Conservation (phyloP, 2,113 vertebrate genomes). For the Epinephelus fuscoguttatus region DNA sequence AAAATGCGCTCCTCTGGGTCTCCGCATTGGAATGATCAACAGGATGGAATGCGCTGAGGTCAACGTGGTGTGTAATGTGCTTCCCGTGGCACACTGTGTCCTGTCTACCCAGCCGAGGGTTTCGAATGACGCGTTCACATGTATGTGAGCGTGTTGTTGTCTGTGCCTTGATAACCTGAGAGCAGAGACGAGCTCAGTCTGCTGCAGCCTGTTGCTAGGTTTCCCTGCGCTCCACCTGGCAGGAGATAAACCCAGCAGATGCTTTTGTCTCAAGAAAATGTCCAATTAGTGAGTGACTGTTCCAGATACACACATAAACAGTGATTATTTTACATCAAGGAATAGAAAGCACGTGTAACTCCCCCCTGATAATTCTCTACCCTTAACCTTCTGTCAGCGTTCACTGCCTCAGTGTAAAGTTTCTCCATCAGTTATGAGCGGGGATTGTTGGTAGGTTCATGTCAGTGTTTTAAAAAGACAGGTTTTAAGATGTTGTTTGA, state of each 20-base stretch:
- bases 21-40: conserved; percentile 42
- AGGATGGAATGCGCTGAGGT: conserved; percentile 29
- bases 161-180: conserved; percentile 32
- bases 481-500: neutral
- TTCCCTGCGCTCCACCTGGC: conserved; percentile 63
- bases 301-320: neutral
- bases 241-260: conserved; percentile 47
- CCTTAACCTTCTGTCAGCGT: neutral
- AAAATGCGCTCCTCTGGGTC: conserved; percentile 22
- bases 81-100: conserved; percentile 45
- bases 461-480: neutral
- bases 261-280: conserved; percentile 51
- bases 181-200: conserved; percentile 35
- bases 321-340: neutral
- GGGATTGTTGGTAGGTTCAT: neutral
- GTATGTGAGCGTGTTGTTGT: conserved; percentile 12
- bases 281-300: conserved; percentile 30
- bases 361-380: neutral
- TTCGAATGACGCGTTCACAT: neutral
- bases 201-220: conserved; percentile 77
- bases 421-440: neutral
- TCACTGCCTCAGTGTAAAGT: no score
- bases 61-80: conserved; percentile 34
- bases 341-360: neutral
- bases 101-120: conserved; percentile 24